These are phyloP conservation scores for Triplophysa rosa DNA, from an alignment of 2,113 vertebrate genomes.

Conservation along the genomic window DNA sequence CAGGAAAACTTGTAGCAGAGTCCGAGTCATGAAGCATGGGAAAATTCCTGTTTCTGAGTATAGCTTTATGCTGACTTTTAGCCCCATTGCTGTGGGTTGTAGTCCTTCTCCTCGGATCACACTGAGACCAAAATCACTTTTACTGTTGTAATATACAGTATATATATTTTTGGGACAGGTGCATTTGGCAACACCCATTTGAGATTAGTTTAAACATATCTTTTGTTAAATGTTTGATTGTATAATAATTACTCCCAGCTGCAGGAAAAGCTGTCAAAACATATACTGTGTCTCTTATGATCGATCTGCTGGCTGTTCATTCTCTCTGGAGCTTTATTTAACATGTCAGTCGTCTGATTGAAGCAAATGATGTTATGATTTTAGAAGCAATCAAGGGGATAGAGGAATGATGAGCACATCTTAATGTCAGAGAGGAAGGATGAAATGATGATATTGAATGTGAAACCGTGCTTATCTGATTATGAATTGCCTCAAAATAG, in stretches of 20 bases:
- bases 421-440: not conserved
- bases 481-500: not conserved
- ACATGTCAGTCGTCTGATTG: slow-evolving; percentile 15
- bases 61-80: slow-evolving; percentile 56
- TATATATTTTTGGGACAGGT: no score
- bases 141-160: not conserved
- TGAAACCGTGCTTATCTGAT: not conserved
- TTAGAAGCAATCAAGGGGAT: slow-evolving; percentile 1
- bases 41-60: slow-evolving; percentile 55
- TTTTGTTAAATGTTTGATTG: slow-evolving; percentile 45
- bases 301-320: slow-evolving; percentile 6
- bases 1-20: slow-evolving; percentile 25
- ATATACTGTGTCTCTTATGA: slow-evolving; percentile 28
- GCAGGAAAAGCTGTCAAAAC: slow-evolving; percentile 48
- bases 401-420: not conserved
- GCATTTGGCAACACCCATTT: not conserved
- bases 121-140: not conserved
- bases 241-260: slow-evolving; percentile 31
- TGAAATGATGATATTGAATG: not conserved
- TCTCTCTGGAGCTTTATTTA: slow-evolving; percentile 35
- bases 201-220: slow-evolving; percentile 31
- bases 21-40: slow-evolving; percentile 45
- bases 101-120: slow-evolving; percentile 39
- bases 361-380: not conserved
- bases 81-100: slow-evolving; percentile 51